Conservation (phyloP, 1,140 invertebrate genomes). For the Globodera ellingtonae region DNA sequence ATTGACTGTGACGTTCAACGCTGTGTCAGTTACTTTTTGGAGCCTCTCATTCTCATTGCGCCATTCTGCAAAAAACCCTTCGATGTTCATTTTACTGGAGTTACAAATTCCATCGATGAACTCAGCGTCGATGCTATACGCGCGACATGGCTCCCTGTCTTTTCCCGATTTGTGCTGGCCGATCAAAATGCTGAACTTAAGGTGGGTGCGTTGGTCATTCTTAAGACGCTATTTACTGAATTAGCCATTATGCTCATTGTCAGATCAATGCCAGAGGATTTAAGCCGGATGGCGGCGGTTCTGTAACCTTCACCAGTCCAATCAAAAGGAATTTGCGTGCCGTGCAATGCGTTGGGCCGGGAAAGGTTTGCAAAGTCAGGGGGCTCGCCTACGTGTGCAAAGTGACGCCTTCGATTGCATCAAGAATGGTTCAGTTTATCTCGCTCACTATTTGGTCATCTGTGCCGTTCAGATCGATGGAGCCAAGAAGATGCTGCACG, state of each 20-base stretch:
- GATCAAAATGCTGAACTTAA: slow-evolving; percentile 85
- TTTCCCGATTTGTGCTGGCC: slow-evolving; percentile 76
- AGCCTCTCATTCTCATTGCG: slow-evolving; percentile 79
- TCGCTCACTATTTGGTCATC: neutral
- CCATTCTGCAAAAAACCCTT: slow-evolving; percentile 92
- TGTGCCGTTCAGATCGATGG: slow-evolving; percentile 73
- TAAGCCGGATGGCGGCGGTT: slow-evolving; percentile 84
- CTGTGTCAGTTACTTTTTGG: slow-evolving; percentile 38
- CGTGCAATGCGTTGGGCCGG: slow-evolving; percentile 74
- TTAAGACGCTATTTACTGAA: slow-evolving; percentile 19
- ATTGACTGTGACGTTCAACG: slow-evolving; percentile 78
- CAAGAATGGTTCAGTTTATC: slow-evolving; percentile 67
- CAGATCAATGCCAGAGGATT: slow-evolving; percentile 77
- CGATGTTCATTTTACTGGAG: slow-evolving; percentile 78
- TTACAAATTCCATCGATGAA: slow-evolving; percentile 78
- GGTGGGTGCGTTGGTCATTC: slow-evolving; percentile 71
- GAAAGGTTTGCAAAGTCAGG: slow-evolving; percentile 89
- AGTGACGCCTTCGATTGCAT: slow-evolving; percentile 66
- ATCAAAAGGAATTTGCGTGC: slow-evolving; percentile 73
- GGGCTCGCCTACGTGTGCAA: slow-evolving; percentile 81
- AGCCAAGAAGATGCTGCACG: slow-evolving; percentile 84
- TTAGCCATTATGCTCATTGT: slow-evolving; percentile 27
- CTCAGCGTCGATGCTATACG: slow-evolving; percentile 63
- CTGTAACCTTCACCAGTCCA: slow-evolving; percentile 85
- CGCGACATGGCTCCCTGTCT: slow-evolving; percentile 62